A percentile compares a stretch with the other conserved stretches of the same genome.
Conservation (phyloP, 2,888 invertebrate species). For the Atethmia centrago region DNA sequence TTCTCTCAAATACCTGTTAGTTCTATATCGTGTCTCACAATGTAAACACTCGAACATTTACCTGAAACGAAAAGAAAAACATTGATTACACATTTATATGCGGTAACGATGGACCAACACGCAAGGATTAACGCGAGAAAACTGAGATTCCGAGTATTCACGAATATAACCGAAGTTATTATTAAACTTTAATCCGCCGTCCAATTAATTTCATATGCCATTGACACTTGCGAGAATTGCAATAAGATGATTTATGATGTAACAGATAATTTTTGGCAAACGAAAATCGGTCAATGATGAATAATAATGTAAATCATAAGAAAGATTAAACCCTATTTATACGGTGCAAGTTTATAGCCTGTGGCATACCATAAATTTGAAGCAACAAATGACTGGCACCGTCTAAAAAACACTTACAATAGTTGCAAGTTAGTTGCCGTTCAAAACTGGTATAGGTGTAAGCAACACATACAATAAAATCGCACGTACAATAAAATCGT, state of each 20-base stretch:
- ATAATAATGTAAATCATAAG: not conserved
- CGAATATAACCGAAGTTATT: constrained; percentile 24
- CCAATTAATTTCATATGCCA: constrained; percentile 16
- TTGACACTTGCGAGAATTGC: constrained; percentile 18
- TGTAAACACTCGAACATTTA: constrained; percentile 33
- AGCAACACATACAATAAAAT: too few relatives aligned
- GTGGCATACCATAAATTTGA: too few relatives aligned
- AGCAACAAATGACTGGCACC: too few relatives aligned
- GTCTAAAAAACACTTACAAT: too few relatives aligned
- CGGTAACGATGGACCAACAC: constrained; percentile 38
- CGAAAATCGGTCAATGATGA: constrained; percentile 1
- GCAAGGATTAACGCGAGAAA: constrained; percentile 39
- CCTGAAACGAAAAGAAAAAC: constrained; percentile 57
- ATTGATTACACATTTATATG: constrained; percentile 41
- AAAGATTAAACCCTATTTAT: too few relatives aligned
- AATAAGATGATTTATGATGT: constrained; percentile 19
- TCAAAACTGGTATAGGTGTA: too few relatives aligned
- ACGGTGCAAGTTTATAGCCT: too few relatives aligned
- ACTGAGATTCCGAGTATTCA: constrained; percentile 39
- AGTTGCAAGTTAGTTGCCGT: too few relatives aligned
- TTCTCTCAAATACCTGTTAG: constrained; percentile 49
- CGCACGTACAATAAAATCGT: too few relatives aligned
- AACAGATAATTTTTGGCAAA: constrained; percentile 3
- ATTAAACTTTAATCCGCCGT: constrained; percentile 9
- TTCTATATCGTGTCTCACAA: constrained; percentile 24